Percentiles rank a stretch among this genome's conserved stretches.
These are phyloP conservation scores for Nematopogon swammerdamellus DNA, from an alignment of 2,888 invertebrate genomes.

Conservation along the genomic window DNA sequence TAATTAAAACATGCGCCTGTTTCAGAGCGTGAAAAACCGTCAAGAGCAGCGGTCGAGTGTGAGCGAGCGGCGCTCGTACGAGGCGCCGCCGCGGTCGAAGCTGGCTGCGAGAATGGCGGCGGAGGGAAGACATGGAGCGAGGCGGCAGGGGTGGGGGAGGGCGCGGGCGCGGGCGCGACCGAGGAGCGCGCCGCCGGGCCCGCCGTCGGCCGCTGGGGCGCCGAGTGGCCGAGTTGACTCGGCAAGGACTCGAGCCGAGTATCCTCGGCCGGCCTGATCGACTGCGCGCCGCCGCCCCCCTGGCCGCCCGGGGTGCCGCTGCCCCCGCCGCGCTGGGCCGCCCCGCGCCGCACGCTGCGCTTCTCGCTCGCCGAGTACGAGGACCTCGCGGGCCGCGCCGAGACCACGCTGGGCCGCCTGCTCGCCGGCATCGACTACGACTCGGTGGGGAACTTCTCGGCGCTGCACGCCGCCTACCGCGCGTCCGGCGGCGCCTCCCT, in stretches of 20 bases:
- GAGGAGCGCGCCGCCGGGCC: constrained; percentile 61
- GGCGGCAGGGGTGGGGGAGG: constrained; percentile 23
- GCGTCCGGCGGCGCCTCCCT: constrained; percentile 59
- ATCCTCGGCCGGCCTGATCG: background rate
- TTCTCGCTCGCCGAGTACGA: constrained; percentile 71
- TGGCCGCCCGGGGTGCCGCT: constrained; percentile 26
- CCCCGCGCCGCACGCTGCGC: constrained; percentile 24
- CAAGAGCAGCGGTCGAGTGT: constrained; percentile 62
- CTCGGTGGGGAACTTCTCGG: constrained; percentile 81
- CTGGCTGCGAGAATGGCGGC: constrained; percentile 26
- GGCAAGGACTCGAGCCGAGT: constrained; percentile 42
- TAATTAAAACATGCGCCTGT: too few relatives aligned
- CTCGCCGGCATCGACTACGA: constrained; percentile 86
- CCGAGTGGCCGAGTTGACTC: constrained; percentile 98
- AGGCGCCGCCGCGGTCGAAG: constrained; percentile 42
- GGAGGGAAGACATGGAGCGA: constrained; percentile 18
- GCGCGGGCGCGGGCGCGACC: constrained; percentile 26
- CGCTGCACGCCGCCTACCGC: constrained; percentile 62
- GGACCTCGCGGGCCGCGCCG: constrained; percentile 74
- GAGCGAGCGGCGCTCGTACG: constrained; percentile 59
- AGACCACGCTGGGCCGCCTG: constrained; percentile 74
- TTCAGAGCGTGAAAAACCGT: constrained; percentile 73
- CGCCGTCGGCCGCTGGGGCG: constrained; percentile 87
- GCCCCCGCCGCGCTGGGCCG: constrained; percentile 24
- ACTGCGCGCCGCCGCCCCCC: constrained; percentile 17